phyloP scores from a whole-genome alignment of 2,113 vertebrate genomes.

The Neolamprologus falcicula region DNA sequence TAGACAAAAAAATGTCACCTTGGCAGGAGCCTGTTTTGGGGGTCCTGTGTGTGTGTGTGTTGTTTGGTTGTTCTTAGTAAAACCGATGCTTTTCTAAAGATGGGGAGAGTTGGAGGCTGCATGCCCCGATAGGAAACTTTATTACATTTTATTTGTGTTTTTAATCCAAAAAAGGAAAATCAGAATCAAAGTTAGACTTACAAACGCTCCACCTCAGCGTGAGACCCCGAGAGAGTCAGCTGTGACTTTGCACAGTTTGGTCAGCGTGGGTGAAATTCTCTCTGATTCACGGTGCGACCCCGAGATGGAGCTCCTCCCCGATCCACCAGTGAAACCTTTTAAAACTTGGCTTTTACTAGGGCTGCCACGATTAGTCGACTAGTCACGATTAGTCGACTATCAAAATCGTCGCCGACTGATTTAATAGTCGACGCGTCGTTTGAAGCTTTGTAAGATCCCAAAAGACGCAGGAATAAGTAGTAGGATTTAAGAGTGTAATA shows the following conservation, averaged over 20 bases:
- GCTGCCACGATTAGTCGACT: no score
- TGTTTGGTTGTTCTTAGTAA: background rate
- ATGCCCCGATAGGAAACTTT: background rate
- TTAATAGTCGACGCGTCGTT: no score
- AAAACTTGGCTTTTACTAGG: background rate
- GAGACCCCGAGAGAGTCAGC: background rate
- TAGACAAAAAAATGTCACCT: background rate
- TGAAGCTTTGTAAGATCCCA: no score
- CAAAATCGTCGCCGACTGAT: rapidly evolving
- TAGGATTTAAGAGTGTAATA: no score
- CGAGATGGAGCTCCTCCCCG: background rate
- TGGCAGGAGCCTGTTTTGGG: background rate
- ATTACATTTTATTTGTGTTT: background rate
- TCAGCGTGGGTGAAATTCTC: background rate
- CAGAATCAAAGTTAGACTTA: background rate
- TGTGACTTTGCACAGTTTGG: background rate
- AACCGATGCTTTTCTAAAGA: background rate
- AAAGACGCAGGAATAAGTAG: no score
- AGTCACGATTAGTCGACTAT: no score
- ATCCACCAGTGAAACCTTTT: background rate
- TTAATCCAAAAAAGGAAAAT: background rate
- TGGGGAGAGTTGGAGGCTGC: background rate
- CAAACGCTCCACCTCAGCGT: background rate
- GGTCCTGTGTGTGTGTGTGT: background rate
- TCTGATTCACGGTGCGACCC: background rate